Conservation (phyloP, 2,113 vertebrate genomes). For the Cephalopholis sonnerati region DNA sequence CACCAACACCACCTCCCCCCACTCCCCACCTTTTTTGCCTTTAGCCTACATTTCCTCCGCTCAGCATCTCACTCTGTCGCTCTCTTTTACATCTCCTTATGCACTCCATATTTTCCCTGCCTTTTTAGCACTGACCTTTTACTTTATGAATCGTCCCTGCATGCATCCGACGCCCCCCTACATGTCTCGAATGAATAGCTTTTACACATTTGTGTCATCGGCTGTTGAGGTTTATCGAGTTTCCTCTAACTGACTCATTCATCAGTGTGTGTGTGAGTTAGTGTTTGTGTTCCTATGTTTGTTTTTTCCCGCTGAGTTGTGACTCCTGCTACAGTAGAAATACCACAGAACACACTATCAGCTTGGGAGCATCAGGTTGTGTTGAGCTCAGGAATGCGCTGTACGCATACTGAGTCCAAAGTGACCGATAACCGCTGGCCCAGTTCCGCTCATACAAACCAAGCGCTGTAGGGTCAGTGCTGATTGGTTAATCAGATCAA, state of each 20-base stretch:
- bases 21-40: not conserved
- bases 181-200: conserved; percentile 14
- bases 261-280: not conserved
- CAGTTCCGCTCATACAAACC: conserved; percentile 15
- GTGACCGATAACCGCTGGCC: not conserved
- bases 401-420: not conserved
- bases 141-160: conserved; percentile 1
- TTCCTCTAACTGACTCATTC: conserved; percentile 22
- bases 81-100: not conserved
- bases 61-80: not conserved
- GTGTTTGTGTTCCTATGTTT: conserved; percentile 11
- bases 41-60: conserved; percentile 20
- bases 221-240: conserved; percentile 31
- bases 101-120: not conserved
- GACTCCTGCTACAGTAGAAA: conserved; percentile 21
- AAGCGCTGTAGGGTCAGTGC: conserved; percentile 12
- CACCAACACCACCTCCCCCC: not conserved
- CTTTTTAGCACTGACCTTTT: conserved; percentile 27
- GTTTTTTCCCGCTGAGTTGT: conserved; percentile 28
- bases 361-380: conserved; percentile 21
- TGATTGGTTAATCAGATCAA: conserved; percentile 39
- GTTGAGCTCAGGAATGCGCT: conserved; percentile 7
- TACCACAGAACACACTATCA: not conserved
- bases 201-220: conserved; percentile 13
- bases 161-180: not conserved